A percentile compares a stretch with the other conserved stretches of the same genome.
These are phyloP conservation scores for Ellobius talpinus DNA, from an alignment of 2,113 vertebrate species.

Conservation along the genomic window DNA sequence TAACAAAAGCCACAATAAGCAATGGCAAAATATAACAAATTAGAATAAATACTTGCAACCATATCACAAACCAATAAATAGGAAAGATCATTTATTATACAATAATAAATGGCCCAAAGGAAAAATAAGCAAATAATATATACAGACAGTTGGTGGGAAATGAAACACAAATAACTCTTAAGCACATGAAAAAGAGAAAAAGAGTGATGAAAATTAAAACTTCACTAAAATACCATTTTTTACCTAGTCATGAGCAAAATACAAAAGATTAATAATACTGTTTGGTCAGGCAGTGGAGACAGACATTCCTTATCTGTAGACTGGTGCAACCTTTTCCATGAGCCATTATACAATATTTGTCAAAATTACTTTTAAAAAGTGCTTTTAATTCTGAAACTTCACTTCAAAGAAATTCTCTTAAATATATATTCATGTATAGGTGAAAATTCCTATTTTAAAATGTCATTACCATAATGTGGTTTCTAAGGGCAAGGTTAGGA, in stretches of 20 bases:
- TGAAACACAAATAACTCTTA: constrained; percentile 73
- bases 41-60: constrained; percentile 68
- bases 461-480: neutral
- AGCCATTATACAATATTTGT: neutral
- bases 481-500: constrained; percentile 42
- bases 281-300: constrained; percentile 39
- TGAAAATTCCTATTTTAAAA: constrained; percentile 14
- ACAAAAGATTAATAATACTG: constrained; percentile 60
- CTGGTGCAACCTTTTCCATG: neutral
- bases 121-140: constrained; percentile 64
- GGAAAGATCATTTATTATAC: constrained; percentile 42
- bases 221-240: constrained; percentile 60
- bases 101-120: constrained; percentile 66
- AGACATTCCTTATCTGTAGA: constrained; percentile 10
- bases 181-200: constrained; percentile 61
- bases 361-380: constrained; percentile 28
- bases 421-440: neutral
- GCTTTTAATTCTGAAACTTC: constrained; percentile 23
- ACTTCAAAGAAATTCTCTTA: constrained; percentile 40
- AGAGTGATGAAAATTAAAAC: constrained; percentile 74
- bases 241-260: constrained; percentile 55
- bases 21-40: constrained; percentile 64
- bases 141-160: constrained; percentile 45
- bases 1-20: constrained; percentile 59
- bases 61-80: constrained; percentile 71